Percentiles rank a stretch among this genome's conserved stretches.
Conservation (phyloP, 2,113 vertebrate species). For the Phocoena phocoena region DNA sequence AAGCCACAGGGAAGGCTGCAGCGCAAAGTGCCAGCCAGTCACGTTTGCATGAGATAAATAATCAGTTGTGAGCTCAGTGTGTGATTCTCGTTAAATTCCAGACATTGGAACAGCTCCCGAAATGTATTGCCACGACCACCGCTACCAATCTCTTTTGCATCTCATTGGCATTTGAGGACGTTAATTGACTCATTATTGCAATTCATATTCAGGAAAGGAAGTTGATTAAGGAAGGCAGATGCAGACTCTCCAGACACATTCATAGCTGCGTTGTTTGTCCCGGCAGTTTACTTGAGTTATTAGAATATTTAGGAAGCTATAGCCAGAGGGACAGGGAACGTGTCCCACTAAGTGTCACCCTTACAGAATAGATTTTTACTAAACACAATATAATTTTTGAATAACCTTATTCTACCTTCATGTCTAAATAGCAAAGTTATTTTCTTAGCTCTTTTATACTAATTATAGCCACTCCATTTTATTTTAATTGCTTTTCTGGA, state of each 20-base stretch:
- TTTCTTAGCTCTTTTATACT: neutral
- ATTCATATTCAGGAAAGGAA: constrained; percentile 89
- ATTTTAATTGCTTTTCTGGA: constrained; percentile 20
- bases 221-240: constrained; percentile 93
- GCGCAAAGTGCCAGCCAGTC: constrained; percentile 64
- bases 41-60: constrained; percentile 78
- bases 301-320: constrained; percentile 85
- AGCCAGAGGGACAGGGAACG: constrained; percentile 75
- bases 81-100: constrained; percentile 86
- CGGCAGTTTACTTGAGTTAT: constrained; percentile 88
- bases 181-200: constrained; percentile 98
- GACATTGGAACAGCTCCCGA: constrained; percentile 82
- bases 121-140: constrained; percentile 76
- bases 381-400: neutral
- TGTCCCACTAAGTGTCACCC: constrained; percentile 35
- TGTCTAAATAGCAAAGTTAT: neutral
- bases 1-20: neutral
- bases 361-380: constrained; percentile 64
- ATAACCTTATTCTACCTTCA: neutral
- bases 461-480: neutral
- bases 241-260: constrained; percentile 89
- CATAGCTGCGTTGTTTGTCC: constrained; percentile 85
- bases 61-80: constrained; percentile 81
- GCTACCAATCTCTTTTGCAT: constrained; percentile 85
- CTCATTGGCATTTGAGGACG: constrained; percentile 93